Evolutionary conservation across 2,888 invertebrate genomes (phyloP).

Genomic region (Macaria liturata): DNA sequence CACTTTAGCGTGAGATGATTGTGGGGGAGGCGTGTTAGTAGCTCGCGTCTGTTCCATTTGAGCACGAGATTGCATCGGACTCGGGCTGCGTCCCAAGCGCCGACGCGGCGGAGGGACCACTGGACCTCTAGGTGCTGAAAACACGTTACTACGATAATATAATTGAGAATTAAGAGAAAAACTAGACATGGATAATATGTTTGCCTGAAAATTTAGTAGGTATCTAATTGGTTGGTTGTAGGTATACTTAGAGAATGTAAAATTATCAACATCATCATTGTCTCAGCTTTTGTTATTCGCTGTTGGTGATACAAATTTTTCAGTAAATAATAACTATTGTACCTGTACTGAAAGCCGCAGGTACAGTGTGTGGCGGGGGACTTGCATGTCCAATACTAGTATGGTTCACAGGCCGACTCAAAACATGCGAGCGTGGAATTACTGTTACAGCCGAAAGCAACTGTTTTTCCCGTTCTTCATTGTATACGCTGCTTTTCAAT

Average conservation of each 20-base stretch:
- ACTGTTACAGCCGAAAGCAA: slow-evolving; percentile 51
- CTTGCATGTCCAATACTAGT: slow-evolving; percentile 15
- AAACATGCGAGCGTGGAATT: slow-evolving; percentile 48
- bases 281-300: too few relatives aligned
- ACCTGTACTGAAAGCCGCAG: slow-evolving; percentile 47
- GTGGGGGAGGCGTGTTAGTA: slow-evolving; percentile 56
- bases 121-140: slow-evolving; percentile 15
- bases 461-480: slow-evolving; percentile 46
- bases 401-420: slow-evolving; percentile 30
- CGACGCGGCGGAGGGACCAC: slow-evolving; percentile 50
- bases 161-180: too few relatives aligned
- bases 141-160: not conserved
- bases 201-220: too few relatives aligned
- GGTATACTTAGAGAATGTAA: too few relatives aligned
- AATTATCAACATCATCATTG: too few relatives aligned
- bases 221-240: too few relatives aligned
- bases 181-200: too few relatives aligned
- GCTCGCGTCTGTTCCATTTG: slow-evolving; percentile 57
- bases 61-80: slow-evolving; percentile 49
- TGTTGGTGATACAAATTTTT: too few relatives aligned
- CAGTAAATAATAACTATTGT: not conserved
- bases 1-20: slow-evolving; percentile 9
- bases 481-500: slow-evolving; percentile 53
- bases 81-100: slow-evolving; percentile 73
- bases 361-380: slow-evolving; percentile 35